A percentile compares a stretch with the other conserved stretches of the same genome.
Evolutionary conservation across 2,888 invertebrate species (phyloP).

Genomic region (Lydus trimaculatus): DNA sequence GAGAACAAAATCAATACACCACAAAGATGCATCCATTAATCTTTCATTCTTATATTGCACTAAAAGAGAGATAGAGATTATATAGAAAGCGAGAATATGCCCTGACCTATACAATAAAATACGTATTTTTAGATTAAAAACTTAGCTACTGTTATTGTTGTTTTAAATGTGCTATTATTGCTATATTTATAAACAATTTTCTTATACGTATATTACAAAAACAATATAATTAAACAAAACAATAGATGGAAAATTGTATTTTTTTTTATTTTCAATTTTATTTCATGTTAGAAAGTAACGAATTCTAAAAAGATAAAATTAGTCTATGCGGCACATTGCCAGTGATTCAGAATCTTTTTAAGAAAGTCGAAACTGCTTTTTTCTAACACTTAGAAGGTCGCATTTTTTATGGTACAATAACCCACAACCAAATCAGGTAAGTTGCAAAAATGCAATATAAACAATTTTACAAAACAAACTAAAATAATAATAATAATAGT

Average conservation of each 20-base stretch:
- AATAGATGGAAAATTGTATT: neutral
- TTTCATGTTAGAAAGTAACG: neutral
- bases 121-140: slow-evolving; percentile 26
- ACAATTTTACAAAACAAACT: neutral
- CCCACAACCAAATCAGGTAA: slow-evolving; percentile 15
- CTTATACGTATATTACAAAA: neutral
- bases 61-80: neutral
- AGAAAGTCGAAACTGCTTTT: neutral
- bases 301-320: neutral
- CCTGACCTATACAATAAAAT: slow-evolving; percentile 31
- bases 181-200: neutral
- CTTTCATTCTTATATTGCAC: neutral
- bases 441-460: slow-evolving; percentile 7
- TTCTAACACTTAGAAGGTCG: slow-evolving; percentile 18
- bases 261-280: neutral
- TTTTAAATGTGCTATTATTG: neutral
- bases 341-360: slow-evolving; percentile 1
- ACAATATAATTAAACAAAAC: neutral
- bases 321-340: neutral
- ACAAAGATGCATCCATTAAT: neutral
- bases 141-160: neutral
- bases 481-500: neutral
- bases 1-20: neutral
- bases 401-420: slow-evolving; percentile 26
- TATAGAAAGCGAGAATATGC: slow-evolving; percentile 17